These are phyloP conservation scores for Aphelinus atriplicis DNA, from an alignment of 1,140 invertebrate species.

Conservation along the genomic window DNA sequence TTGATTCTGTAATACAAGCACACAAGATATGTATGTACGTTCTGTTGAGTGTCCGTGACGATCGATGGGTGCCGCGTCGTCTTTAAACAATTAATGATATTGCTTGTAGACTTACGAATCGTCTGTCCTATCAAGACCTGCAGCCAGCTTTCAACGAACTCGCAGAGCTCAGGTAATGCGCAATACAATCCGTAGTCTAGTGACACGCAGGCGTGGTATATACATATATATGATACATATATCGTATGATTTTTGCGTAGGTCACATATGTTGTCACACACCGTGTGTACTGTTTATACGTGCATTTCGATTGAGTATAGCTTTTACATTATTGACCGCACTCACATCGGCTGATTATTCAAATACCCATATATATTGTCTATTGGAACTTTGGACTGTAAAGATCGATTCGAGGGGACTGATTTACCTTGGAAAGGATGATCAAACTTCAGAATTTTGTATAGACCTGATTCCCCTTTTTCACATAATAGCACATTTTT, in stretches of 20 bases:
- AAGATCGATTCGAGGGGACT: no score
- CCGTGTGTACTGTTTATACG: constrained; percentile 3
- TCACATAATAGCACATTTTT: constrained; percentile 12
- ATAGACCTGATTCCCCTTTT: no score
- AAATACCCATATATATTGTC: not conserved
- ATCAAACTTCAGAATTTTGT: no score
- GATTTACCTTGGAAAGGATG: no score
- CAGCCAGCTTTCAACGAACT: constrained; percentile 76
- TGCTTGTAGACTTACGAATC: constrained; percentile 75
- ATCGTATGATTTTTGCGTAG: constrained; percentile 12
- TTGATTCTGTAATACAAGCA: not conserved
- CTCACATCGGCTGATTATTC: not conserved
- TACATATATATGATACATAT: no score
- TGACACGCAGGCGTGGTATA: constrained; percentile 6
- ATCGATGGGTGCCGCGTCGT: not conserved
- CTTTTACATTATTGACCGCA: not conserved
- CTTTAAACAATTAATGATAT: constrained; percentile 47
- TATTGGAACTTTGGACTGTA: no score
- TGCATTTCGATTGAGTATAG: not conserved
- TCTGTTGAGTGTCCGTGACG: not conserved
- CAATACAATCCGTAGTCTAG: constrained; percentile 34
- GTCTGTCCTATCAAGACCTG: constrained; percentile 77
- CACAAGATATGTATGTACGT: constrained; percentile 15
- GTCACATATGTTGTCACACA: not conserved
- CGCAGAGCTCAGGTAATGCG: constrained; percentile 75